Conservation (phyloP, 2,797 vertebrate species). For the Peromyscus attwateri region DNA sequence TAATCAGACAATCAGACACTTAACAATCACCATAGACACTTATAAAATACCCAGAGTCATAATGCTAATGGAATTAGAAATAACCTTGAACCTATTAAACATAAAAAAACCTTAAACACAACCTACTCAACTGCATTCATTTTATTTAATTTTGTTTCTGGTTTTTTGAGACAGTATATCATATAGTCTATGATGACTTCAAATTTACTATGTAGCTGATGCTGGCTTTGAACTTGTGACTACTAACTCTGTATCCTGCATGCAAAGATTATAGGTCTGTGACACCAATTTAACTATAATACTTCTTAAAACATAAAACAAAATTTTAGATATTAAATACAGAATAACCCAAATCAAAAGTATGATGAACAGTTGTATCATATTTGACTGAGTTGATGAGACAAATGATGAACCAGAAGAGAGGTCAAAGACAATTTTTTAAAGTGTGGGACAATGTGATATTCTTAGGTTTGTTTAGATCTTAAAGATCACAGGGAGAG, state of each 20-base stretch:
- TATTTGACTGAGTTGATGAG: background rate
- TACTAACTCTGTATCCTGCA: no score
- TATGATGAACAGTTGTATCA: background rate
- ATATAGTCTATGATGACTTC: background rate
- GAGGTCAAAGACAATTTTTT: background rate
- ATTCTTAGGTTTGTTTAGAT: background rate
- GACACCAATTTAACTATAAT: background rate
- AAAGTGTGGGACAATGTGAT: background rate
- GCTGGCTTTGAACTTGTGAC: background rate
- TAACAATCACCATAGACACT: background rate
- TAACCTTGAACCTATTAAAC: background rate
- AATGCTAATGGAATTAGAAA: background rate
- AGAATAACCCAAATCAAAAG: background rate
- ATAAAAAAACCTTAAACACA: background rate
- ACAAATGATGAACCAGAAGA: background rate
- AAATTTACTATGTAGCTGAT: background rate
- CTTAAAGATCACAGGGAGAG: background rate
- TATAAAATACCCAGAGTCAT: background rate
- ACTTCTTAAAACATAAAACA: background rate
- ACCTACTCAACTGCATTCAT: background rate
- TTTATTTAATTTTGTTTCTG: background rate
- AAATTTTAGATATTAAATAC: background rate
- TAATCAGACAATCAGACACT: background rate
- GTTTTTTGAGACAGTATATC: background rate
- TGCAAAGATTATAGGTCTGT: background rate